These are phyloP conservation scores for Lithosia quadra DNA, from an alignment of 2,888 invertebrate species.

Conservation along the genomic window DNA sequence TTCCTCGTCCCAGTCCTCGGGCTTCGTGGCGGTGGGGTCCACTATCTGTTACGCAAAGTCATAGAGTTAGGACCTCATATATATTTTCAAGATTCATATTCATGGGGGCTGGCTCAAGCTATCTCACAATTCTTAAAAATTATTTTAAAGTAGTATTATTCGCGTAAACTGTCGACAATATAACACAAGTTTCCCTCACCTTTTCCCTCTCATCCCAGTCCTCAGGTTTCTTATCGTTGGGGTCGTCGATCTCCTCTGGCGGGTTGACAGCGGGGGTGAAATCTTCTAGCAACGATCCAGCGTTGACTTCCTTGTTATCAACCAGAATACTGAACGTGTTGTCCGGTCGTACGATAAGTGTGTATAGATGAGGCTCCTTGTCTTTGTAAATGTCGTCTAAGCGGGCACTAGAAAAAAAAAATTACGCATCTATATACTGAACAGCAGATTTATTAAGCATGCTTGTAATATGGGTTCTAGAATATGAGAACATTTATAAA, in stretches of 20 bases:
- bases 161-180: too few relatives aligned
- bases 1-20: constrained; percentile 98
- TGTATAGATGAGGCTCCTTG: constrained; percentile 98
- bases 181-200: constrained; percentile 52
- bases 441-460: too few relatives aligned
- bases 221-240: constrained; percentile 93
- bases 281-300: constrained; percentile 95
- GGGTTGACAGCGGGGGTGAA: constrained; percentile 98
- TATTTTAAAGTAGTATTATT: too few relatives aligned
- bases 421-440: too few relatives aligned
- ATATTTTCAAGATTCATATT: too few relatives aligned
- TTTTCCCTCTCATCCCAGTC: constrained; percentile 97
- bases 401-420: constrained; percentile 85
- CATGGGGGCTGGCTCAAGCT: too few relatives aligned
- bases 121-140: too few relatives aligned
- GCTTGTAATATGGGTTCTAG: too few relatives aligned
- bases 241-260: constrained; percentile 97
- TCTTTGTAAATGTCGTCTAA: constrained; percentile 96
- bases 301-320: constrained; percentile 94
- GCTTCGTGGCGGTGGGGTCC: constrained; percentile 95
- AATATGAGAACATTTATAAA: too few relatives aligned
- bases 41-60: constrained; percentile 88
- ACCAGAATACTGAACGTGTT: constrained; percentile 97
- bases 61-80: too few relatives aligned
- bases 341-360: constrained; percentile 97